Conservation (phyloP, 2,113 vertebrate species). For the Raja brachyura region DNA sequence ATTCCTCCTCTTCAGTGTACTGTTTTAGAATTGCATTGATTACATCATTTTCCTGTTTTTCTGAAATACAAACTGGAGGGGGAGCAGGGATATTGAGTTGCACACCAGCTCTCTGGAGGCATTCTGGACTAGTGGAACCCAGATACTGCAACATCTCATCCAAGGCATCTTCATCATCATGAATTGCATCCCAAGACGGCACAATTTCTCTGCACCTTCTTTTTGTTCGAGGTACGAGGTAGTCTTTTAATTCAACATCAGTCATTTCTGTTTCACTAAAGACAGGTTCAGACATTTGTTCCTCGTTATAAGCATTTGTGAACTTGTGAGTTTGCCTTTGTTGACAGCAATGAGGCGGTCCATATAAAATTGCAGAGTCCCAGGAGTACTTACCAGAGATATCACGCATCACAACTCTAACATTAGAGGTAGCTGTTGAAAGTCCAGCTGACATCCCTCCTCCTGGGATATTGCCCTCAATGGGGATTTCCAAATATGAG, state of each 20-base stretch:
- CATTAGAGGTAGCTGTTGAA: conserved; percentile 78
- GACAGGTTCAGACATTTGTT: conserved; percentile 53
- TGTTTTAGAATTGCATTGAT: conserved; percentile 96
- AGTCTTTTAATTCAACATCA: conserved; percentile 61
- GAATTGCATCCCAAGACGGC: conserved; percentile 85
- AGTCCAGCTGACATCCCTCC: conserved; percentile 88
- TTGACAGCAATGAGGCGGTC: conserved; percentile 62
- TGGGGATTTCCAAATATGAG: conserved; percentile 75
- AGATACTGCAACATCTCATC: conserved; percentile 94
- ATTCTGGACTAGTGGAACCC: conserved; percentile 86
- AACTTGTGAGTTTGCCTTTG: conserved; percentile 52
- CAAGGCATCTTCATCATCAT: conserved; percentile 83
- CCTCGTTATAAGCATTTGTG: conserved; percentile 57
- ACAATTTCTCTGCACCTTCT: conserved; percentile 79
- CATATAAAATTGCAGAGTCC: conserved; percentile 92
- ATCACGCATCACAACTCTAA: conserved; percentile 89
- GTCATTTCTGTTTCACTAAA: conserved; percentile 53
- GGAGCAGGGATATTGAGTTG: conserved; percentile 89
- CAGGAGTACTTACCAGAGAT: conserved; percentile 94
- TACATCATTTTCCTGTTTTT: conserved; percentile 96
- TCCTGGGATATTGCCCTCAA: conserved; percentile 81
- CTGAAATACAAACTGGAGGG: conserved; percentile 85
- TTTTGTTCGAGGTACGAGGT: conserved; percentile 69
- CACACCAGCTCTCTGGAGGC: conserved; percentile 84
- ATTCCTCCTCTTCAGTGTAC: conserved; percentile 83